Percentiles rank a stretch among this genome's conserved stretches.
These are phyloP conservation scores for Poicephalus gulielmi DNA, from an alignment of 2,113 vertebrate genomes.

Conservation along the genomic window DNA sequence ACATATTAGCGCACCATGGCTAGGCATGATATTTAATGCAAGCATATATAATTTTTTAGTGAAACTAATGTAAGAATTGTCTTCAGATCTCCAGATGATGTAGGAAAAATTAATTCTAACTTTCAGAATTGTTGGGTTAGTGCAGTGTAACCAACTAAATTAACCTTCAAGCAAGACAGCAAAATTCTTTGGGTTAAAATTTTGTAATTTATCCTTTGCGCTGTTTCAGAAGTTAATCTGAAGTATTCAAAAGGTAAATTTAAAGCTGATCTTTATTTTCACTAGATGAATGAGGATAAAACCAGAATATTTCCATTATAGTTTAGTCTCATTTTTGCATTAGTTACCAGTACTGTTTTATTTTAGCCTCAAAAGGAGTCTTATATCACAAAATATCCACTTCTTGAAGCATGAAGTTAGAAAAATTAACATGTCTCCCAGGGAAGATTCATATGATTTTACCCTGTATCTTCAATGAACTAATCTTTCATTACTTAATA, in stretches of 20 bases:
- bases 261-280: conserved; percentile 13
- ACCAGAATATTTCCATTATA: neutral
- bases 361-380: neutral
- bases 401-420: neutral
- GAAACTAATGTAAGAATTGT: conserved; percentile 8
- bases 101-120: conserved; percentile 11
- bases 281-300: neutral
- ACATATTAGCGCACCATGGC: neutral
- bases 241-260: conserved; percentile 2
- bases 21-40: conserved; percentile 21
- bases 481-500: neutral
- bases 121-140: conserved; percentile 3
- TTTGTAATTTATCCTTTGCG: neutral
- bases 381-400: neutral
- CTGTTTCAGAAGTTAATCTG: neutral
- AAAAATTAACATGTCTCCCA: neutral
- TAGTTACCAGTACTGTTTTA: neutral
- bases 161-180: neutral
- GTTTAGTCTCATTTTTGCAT: neutral
- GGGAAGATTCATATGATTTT: neutral
- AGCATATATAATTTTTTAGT: neutral
- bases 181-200: neutral
- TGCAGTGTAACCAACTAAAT: conserved; percentile 27
- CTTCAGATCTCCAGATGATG: neutral
- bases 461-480: neutral